Base-by-base conservation (phyloP, 2,113 vertebrate species). In the Myotis lucifugus region DNA sequence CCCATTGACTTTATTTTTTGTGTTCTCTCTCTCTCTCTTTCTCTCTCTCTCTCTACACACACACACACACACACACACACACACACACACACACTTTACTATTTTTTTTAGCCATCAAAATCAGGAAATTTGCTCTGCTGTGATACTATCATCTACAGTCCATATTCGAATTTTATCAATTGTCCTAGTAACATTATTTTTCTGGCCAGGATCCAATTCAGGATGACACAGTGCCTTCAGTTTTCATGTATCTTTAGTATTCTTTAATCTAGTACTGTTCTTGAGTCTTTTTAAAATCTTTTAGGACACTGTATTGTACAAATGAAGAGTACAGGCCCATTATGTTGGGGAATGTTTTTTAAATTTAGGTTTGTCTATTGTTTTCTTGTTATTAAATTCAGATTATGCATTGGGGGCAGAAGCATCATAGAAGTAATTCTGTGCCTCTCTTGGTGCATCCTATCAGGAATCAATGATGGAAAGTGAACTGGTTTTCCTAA, bases 191-290 rank as follows among this genome's bases (percentile, higher is more conserved):
- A 15, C 6, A 25, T 79, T 56, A n/a, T 42, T 61, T 94, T 79
- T 25, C 27, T 88, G 25, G 15, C 42, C 3, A 52, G 34, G 8
- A 91, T 91, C 34, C 25, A 93, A 64, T 48, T 21, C 29, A 72
- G 17, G 8, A 83, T 73, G 23, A 86, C 17, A 66, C 3, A 72
- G 77, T 59, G 6, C 40, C 64, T 88, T 84, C 29, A 61, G 11
- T 42, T 73, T 46, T 78, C 8, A 40, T 56, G 18, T 82, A 23
- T 27, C 21, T 97, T 84, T 88, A 89, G n/a, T 84, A 29, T 48
- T 70, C 32, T 94, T 94, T 93, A 85, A 95, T 78, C 17, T 94
- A 79, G 40, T 81, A 94, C 86, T 61, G 4, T 83, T 56, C n/a
- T 52, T 76, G 6, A 40, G 15, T 74, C 34, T 74, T 84, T 77